Evolutionary conservation across 1,140 invertebrate species (phyloP), one percentile per base, ranked within the genome.

Genomic region (Subanguina moxae): DNA sequence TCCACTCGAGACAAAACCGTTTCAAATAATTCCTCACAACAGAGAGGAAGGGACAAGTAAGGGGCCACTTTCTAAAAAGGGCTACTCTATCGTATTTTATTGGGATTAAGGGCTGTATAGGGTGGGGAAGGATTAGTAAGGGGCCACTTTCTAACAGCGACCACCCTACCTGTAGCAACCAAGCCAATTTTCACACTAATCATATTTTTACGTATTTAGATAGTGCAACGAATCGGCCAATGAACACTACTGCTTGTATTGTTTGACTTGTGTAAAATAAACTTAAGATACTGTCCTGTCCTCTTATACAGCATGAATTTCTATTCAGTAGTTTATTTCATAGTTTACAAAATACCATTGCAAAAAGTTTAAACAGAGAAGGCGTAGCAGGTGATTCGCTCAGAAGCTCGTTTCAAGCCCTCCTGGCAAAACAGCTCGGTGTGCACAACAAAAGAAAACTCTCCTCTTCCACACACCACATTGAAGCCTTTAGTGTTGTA

Each of bases 381-480:
- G 38, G 62, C 67, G 38, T 68, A 68, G 23, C 67, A 68, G 28
- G 66, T 46, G 1, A 27, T 38, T 15, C 21, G 52, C 5, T 58
- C 67, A 1, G 17, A 9, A 38, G 3, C 32, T 38, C 32, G 3
- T n/a, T 27, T 1, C 21, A 48, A 23, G n/a, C 21, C 48, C 15
- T 28, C 68, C 28, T 70, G 68, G 58, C 68, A 70, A 46, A 57
- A 70, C 19, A n/a, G n/a, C 48, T 56, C 48, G 23, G 68, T 52
- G 64, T 70, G 68, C n/a, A 70, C 63, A 42, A 70, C 21, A 59
- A 70, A 70, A 19, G 68, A 69, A 32, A 69, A 70, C 30, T 70
- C 68, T 1, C 21, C 52, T 58, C 23, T 42, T 38, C 68, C 68
- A 32, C 68, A 70, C 1, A 70, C 57, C 65, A 68, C 65, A 30